phyloP scores from a whole-genome alignment of 2,888 invertebrate species.

The Philaethria dido region DNA sequence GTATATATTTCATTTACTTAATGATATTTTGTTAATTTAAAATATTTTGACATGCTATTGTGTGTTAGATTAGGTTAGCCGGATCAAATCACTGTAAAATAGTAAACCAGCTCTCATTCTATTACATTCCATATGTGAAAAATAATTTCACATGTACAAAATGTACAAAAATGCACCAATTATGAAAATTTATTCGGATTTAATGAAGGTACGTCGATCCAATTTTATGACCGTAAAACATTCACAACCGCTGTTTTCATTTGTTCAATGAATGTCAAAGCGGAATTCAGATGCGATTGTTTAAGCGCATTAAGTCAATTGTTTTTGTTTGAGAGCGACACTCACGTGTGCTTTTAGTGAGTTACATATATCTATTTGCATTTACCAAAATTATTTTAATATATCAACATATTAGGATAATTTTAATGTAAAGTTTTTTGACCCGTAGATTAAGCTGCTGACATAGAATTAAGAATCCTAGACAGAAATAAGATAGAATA shows the following conservation, averaged over 20 bases:
- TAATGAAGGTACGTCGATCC: slow-evolving; percentile 17
- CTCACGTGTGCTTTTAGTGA: neutral
- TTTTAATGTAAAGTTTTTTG: neutral
- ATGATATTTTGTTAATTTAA: too few species aligned
- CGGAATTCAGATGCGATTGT: slow-evolving; percentile 3
- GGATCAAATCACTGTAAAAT: slow-evolving; percentile 9
- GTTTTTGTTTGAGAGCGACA: slow-evolving; percentile 12
- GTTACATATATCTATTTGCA: neutral
- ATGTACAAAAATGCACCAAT: neutral
- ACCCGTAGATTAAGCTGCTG: neutral
- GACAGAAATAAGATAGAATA: slow-evolving; percentile 12
- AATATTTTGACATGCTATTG: neutral
- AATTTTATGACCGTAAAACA: slow-evolving; percentile 18
- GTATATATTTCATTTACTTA: neutral
- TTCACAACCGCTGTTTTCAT: slow-evolving; percentile 15
- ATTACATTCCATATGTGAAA: neutral
- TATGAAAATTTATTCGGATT: slow-evolving; percentile 15
- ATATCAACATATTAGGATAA: neutral
- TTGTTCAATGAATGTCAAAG: slow-evolving; percentile 18
- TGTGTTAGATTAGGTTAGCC: neutral
- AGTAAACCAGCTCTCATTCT: neutral
- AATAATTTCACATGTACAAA: too few species aligned
- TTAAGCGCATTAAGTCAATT: slow-evolving; percentile 24
- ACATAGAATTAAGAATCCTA: neutral
- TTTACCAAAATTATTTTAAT: neutral